phyloP scores from a whole-genome alignment of 2,797 vertebrate genomes.

The Denticeps clupeoides region DNA sequence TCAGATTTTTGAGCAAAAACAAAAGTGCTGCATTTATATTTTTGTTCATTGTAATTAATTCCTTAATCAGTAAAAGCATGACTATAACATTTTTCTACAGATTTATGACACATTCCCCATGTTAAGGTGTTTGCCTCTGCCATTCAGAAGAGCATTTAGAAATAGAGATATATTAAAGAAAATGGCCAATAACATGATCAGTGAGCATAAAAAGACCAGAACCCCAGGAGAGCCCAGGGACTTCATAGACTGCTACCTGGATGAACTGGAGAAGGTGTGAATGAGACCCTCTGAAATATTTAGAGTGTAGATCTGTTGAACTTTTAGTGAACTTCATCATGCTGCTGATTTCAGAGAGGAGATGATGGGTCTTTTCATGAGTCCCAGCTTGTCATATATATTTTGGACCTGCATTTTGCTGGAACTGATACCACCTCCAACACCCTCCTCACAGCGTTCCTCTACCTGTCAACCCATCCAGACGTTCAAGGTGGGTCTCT shows the following conservation, averaged over 20 bases:
- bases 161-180: slow-evolving; percentile 19
- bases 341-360: slow-evolving; percentile 18
- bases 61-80: not conserved
- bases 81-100: slow-evolving; percentile 27
- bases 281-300: not conserved
- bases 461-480: slow-evolving; percentile 46
- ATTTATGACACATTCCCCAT: slow-evolving; percentile 48
- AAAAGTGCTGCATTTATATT: too few species aligned
- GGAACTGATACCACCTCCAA: slow-evolving; percentile 60
- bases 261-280: slow-evolving; percentile 40
- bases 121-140: slow-evolving; percentile 37
- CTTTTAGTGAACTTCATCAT: too few species aligned
- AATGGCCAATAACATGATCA: slow-evolving; percentile 14
- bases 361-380: slow-evolving; percentile 43
- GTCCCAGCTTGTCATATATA: slow-evolving; percentile 19
- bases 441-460: slow-evolving; percentile 48
- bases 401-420: slow-evolving; percentile 42
- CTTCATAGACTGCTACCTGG: slow-evolving; percentile 49
- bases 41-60: not conserved
- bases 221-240: slow-evolving; percentile 39
- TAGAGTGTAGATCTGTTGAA: not conserved
- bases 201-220: slow-evolving; percentile 35
- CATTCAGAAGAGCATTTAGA: slow-evolving; percentile 42
- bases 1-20: too few species aligned
- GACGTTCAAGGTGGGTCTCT: slow-evolving; percentile 48